Evolutionary conservation across 2,888 invertebrate genomes (phyloP).

Genomic region (Harpalus rufipes): DNA sequence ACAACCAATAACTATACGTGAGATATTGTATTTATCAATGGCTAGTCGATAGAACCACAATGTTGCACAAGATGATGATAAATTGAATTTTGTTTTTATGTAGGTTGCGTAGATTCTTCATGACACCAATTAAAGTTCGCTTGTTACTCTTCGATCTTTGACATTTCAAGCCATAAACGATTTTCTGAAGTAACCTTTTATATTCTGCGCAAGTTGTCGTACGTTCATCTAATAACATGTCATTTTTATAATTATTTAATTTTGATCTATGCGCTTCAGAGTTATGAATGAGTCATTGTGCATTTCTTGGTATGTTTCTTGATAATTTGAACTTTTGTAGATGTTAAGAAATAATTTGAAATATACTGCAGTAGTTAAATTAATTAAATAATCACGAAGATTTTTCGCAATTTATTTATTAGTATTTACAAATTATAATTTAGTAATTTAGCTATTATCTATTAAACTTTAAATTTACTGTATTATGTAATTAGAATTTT

Average conservation of each 20-base stretch:
- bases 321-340: not conserved
- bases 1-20: conserved; percentile 16
- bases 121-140: conserved; percentile 36
- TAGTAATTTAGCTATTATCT: not conserved
- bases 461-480: conserved; percentile 8
- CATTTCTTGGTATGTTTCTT: not conserved
- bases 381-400: not conserved
- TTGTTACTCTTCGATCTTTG: conserved; percentile 27
- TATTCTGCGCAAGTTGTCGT: conserved; percentile 4
- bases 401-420: not conserved
- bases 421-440: not conserved
- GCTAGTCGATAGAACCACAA: not conserved
- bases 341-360: not conserved
- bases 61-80: conserved; percentile 34
- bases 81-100: conserved; percentile 10
- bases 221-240: conserved; percentile 26
- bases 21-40: conserved; percentile 38
- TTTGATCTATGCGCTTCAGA: not conserved
- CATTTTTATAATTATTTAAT: conserved; percentile 18
- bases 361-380: not conserved
- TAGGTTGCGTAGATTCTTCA: conserved; percentile 31
- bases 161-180: conserved; percentile 38
- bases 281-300: not conserved
- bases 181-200: conserved; percentile 46
- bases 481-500: not conserved